phyloP scores from a whole-genome alignment of 2,113 vertebrate genomes.

The Mormoops blainvillei region DNA sequence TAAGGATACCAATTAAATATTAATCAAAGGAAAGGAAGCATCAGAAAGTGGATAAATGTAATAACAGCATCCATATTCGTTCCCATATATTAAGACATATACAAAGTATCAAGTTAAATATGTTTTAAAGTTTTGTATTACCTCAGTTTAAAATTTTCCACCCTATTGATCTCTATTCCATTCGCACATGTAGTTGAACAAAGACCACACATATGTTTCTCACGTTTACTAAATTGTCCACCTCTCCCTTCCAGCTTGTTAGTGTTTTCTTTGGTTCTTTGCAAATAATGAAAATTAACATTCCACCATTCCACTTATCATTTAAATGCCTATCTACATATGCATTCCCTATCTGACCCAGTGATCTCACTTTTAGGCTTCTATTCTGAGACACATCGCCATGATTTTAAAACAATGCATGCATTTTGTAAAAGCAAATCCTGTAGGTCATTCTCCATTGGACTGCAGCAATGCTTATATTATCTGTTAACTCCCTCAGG shows the following conservation, averaged over 20 bases:
- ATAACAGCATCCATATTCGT: background rate
- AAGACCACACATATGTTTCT: background rate
- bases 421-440: background rate
- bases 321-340: background rate
- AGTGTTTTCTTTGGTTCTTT: background rate
- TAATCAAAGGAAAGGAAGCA: conserved; percentile 4
- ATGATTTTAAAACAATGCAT: background rate
- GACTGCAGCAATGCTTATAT: background rate
- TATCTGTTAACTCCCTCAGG: background rate
- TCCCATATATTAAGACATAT: background rate
- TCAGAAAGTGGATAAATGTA: background rate
- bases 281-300: background rate
- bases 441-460: background rate
- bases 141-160: background rate
- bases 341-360: background rate
- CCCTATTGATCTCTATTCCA: background rate
- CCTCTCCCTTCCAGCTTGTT: background rate
- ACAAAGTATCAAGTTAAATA: background rate
- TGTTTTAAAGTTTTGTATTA: background rate
- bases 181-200: background rate
- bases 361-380: background rate
- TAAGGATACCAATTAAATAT: background rate
- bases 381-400: background rate
- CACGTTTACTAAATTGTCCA: background rate
- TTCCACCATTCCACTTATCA: background rate